Evolutionary conservation across 2,888 invertebrate genomes (phyloP).

Genomic region (Ennomos erosarius): DNA sequence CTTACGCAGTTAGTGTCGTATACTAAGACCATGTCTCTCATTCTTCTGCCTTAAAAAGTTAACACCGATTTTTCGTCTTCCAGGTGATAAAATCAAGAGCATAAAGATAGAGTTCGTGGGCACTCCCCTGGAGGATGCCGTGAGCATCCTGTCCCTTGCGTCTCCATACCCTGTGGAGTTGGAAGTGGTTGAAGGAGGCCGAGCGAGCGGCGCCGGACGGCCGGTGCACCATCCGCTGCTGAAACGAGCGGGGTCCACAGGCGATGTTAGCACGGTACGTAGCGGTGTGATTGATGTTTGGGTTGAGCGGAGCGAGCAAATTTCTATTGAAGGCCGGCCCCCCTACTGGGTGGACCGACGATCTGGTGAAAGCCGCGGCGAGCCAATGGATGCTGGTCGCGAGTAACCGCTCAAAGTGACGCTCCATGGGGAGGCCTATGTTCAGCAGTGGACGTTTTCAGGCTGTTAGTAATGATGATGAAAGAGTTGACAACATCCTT

Average conservation of each 20-base stretch:
- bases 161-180: slow-evolving; percentile 95
- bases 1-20: no score
- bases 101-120: slow-evolving; percentile 95
- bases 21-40: no score
- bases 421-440: no score
- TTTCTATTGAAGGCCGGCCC: no score
- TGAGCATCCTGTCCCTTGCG: slow-evolving; percentile 95
- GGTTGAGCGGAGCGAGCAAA: slow-evolving; percentile 4
- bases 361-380: no score
- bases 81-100: slow-evolving; percentile 95
- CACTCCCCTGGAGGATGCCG: slow-evolving; percentile 95
- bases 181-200: slow-evolving; percentile 86
- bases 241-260: slow-evolving; percentile 90
- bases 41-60: no score
- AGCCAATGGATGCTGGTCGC: no score
- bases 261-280: slow-evolving; percentile 88
- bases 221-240: slow-evolving; percentile 91
- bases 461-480: no score
- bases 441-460: no score
- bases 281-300: slow-evolving; percentile 4
- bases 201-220: slow-evolving; percentile 73
- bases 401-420: no score
- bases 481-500: no score
- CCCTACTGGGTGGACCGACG: no score
- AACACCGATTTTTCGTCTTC: slow-evolving; percentile 37